A percentile compares a stretch with the other conserved stretches of the same genome.
These are phyloP conservation scores for Bujurquina vittata DNA, from an alignment of 2,113 vertebrate genomes.

Conservation along the genomic window DNA sequence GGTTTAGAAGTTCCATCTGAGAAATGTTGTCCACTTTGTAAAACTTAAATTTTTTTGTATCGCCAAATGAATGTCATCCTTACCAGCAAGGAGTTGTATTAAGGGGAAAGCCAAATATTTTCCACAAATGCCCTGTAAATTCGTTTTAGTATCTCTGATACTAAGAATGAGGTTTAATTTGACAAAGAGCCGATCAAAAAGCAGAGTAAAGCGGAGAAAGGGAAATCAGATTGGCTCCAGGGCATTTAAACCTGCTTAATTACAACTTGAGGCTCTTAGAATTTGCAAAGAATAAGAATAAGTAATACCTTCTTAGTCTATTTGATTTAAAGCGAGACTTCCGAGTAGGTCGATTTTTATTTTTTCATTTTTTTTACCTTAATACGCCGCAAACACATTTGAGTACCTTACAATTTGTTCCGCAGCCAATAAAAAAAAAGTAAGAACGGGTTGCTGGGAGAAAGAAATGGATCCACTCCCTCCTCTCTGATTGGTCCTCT, in stretches of 20 bases:
- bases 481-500: slow-evolving; percentile 32
- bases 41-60: too few relatives aligned
- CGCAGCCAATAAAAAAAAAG: neutral
- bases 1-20: neutral
- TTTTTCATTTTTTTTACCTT: too few relatives aligned
- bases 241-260: neutral
- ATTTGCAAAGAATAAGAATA: neutral
- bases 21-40: neutral
- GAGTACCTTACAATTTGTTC: neutral
- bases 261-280: neutral
- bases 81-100: too few relatives aligned
- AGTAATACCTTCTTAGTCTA: too few relatives aligned
- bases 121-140: too few relatives aligned
- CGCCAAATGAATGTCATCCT: too few relatives aligned
- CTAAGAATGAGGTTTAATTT: too few relatives aligned
- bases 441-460: neutral
- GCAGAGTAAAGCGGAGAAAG: neutral
- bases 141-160: too few relatives aligned
- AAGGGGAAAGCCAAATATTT: too few relatives aligned
- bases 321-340: neutral
- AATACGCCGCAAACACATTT: too few relatives aligned
- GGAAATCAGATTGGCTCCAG: neutral
- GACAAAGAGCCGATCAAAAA: neutral
- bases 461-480: neutral
- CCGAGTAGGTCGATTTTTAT: too few relatives aligned